phyloP scores from a whole-genome alignment of 1,140 invertebrate genomes.

The Pollicipes pollicipes region DNA sequence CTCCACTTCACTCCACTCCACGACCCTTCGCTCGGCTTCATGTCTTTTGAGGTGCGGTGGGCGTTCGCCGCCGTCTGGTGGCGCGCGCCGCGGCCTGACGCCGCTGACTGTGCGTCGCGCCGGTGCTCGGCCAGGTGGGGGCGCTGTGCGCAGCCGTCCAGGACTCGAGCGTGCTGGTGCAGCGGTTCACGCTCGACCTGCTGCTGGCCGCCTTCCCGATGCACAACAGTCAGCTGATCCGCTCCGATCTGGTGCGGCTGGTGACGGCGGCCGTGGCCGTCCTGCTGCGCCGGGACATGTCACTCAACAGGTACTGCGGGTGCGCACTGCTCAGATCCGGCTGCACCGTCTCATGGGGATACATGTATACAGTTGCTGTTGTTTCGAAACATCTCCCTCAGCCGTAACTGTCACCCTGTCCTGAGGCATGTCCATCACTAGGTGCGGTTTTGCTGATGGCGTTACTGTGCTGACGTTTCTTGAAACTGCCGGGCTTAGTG shows the following conservation, averaged over 20 bases:
- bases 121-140: conserved; percentile 26
- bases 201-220: conserved; percentile 68
- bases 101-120: too few relatives aligned
- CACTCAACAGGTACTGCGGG: conserved; percentile 66
- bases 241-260: conserved; percentile 53
- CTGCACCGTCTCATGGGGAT: too few relatives aligned
- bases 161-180: conserved; percentile 64
- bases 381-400: conserved; percentile 31
- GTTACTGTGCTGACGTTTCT: too few relatives aligned
- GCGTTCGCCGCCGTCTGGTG: too few relatives aligned
- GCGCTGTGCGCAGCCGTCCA: conserved; percentile 55
- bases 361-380: too few relatives aligned
- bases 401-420: conserved; percentile 11
- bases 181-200: conserved; percentile 70
- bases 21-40: too few relatives aligned
- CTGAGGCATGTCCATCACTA: neutral
- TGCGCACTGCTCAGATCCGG: too few relatives aligned
- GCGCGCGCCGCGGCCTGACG: too few relatives aligned
- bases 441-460: too few relatives aligned
- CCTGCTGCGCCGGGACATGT: conserved; percentile 76
- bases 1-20: too few relatives aligned
- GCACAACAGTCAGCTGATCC: conserved; percentile 54
- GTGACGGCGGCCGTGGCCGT: conserved; percentile 63
- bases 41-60: too few relatives aligned
- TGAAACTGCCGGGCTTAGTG: too few relatives aligned